Percentiles rank a stretch among this genome's conserved stretches.
phyloP scores from a whole-genome alignment of 2,113 vertebrate species.

The Himantopus leucocephalus region DNA sequence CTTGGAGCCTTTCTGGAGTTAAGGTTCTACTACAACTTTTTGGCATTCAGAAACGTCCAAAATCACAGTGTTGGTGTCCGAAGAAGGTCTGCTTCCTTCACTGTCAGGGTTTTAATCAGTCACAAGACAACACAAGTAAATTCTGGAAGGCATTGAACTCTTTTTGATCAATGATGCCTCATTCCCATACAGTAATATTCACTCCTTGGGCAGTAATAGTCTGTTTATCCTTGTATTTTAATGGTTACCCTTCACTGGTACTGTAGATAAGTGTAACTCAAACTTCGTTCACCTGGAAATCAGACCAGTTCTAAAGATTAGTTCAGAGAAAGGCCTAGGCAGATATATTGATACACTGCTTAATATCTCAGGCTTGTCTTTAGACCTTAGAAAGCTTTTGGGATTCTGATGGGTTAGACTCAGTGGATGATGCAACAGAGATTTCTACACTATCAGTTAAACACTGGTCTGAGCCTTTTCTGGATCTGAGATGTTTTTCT shows the following conservation, averaged over 20 bases:
- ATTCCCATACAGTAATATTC: background rate
- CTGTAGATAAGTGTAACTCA: background rate
- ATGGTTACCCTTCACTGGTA: background rate
- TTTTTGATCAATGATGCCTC: background rate
- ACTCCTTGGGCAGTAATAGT: background rate
- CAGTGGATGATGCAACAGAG: background rate
- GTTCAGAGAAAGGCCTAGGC: background rate
- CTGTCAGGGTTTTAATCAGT: background rate
- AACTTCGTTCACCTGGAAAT: background rate
- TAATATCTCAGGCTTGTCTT: background rate
- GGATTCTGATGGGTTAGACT: background rate
- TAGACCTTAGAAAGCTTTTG: background rate
- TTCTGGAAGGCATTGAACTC: background rate
- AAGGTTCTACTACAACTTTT: background rate
- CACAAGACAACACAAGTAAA: background rate
- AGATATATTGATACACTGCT: background rate
- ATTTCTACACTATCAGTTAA: background rate
- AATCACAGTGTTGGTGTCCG: background rate
- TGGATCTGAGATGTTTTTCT: background rate
- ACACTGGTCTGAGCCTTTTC: background rate
- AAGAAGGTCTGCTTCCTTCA: background rate
- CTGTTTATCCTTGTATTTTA: background rate
- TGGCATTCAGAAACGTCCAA: background rate
- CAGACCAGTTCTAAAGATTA: background rate
- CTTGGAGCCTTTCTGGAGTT: background rate